A percentile compares a stretch with the other conserved stretches of the same genome.
Evolutionary conservation across 1,140 invertebrate species (phyloP).

Genomic region (Ceratina calcarata): DNA sequence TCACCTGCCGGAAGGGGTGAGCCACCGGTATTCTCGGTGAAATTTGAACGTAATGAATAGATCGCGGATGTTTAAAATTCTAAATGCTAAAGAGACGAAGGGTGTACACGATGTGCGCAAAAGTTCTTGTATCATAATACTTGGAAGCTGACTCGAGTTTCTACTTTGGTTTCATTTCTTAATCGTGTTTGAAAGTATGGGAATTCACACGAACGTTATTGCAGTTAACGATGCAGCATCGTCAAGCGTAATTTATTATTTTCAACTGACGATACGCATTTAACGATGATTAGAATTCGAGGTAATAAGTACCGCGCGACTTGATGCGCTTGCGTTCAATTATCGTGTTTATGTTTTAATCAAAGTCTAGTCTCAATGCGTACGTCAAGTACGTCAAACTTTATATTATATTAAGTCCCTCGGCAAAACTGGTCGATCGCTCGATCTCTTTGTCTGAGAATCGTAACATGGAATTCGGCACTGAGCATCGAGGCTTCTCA

Average conservation of each 20-base stretch:
- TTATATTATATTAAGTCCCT: not conserved
- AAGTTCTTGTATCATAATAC: too few species aligned
- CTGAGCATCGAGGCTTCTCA: not conserved
- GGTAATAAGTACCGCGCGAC: conserved; percentile 36
- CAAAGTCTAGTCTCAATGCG: not conserved
- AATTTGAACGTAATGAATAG: not conserved
- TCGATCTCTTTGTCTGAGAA: not conserved
- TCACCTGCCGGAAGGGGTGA: conserved; percentile 46
- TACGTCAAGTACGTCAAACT: not conserved
- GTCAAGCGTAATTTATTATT: too few species aligned
- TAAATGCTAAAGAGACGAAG: too few species aligned
- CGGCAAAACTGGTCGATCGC: too few species aligned
- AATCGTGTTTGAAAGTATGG: too few species aligned
- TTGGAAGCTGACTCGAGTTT: too few species aligned
- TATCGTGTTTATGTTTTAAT: not conserved
- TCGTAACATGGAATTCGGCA: not conserved
- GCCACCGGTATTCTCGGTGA: conserved; percentile 24
- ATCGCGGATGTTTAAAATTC: too few species aligned
- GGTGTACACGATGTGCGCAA: too few species aligned
- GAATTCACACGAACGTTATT: not conserved
- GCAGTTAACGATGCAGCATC: not conserved
- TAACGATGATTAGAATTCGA: not conserved
- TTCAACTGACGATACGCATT: not conserved
- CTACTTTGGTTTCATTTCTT: too few species aligned
- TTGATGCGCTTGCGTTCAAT: conserved; percentile 50